Conservation (phyloP, 2,113 vertebrate species). For the Syngnathoides biaculeatus region DNA sequence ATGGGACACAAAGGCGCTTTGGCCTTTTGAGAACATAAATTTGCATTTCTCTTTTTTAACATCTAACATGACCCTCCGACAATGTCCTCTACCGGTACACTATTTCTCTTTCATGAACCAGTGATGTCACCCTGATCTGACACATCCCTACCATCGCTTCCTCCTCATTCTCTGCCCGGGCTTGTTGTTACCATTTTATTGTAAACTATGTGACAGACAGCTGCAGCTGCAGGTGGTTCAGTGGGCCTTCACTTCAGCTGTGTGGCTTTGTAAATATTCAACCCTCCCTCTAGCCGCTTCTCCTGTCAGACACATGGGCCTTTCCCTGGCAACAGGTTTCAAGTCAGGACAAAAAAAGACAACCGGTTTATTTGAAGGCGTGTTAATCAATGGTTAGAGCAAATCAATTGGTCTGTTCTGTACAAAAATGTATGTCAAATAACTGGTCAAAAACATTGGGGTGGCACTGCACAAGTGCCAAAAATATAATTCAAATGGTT, state of each 20-base stretch:
- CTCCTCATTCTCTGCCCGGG: conserved; percentile 44
- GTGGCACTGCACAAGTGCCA: background rate
- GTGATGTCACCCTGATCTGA: conserved; percentile 61
- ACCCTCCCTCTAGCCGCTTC: conserved; percentile 58
- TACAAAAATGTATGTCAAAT: background rate
- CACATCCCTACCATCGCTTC: conserved; percentile 14
- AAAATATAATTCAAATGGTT: background rate
- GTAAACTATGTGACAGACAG: conserved; percentile 73
- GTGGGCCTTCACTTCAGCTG: conserved; percentile 71
- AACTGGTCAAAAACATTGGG: background rate
- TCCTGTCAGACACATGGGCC: conserved; percentile 50
- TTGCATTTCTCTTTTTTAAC: background rate
- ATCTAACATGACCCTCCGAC: conserved; percentile 11
- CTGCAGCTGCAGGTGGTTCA: conserved; percentile 68
- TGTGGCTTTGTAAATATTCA: conserved; percentile 68
- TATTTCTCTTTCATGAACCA: conserved; percentile 22
- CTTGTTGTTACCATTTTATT: conserved; percentile 59
- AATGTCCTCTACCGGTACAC: conserved; percentile 17
- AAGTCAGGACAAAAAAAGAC: conserved; percentile 77
- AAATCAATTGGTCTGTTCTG: conserved; percentile 43
- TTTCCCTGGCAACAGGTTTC: conserved; percentile 75
- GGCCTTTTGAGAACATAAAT: background rate
- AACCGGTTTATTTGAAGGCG: conserved; percentile 42
- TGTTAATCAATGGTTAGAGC: conserved; percentile 33
- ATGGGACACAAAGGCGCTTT: background rate